Conservation (phyloP, 1,140 invertebrate species). For the Nixonia krombeini region DNA sequence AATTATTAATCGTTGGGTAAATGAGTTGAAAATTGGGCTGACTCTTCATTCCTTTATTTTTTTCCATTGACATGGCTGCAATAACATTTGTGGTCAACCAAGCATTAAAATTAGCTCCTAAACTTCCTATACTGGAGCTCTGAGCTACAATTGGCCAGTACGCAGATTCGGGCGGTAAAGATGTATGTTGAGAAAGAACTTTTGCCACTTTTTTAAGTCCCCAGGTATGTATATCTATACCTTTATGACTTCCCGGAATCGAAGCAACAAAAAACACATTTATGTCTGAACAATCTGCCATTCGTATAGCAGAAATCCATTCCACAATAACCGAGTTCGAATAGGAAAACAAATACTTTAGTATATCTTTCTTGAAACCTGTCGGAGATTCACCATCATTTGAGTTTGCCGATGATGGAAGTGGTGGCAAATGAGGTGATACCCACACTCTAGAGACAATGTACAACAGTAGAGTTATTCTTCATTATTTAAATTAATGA, state of each 20-base stretch:
- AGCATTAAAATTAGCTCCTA: conserved; percentile 79
- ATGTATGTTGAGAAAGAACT: conserved; percentile 77
- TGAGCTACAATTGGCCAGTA: conserved; percentile 84
- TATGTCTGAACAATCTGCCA: conserved; percentile 84
- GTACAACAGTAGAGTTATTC: too few species aligned
- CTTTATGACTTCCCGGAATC: conserved; percentile 84
- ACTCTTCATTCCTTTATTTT: conserved; percentile 54
- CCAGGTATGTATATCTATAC: conserved; percentile 73
- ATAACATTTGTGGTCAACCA: conserved; percentile 82
- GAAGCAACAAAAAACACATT: conserved; percentile 91
- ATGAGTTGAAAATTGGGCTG: conserved; percentile 72
- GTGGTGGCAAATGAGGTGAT: conserved; percentile 81
- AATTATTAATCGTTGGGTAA: conserved; percentile 85
- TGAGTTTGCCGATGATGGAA: conserved; percentile 73
- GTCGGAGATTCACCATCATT: conserved; percentile 85
- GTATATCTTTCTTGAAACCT: conserved; percentile 86
- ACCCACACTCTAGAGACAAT: conserved; percentile 78
- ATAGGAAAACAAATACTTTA: conserved; percentile 87
- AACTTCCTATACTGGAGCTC: conserved; percentile 91
- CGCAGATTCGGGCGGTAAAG: conserved; percentile 70
- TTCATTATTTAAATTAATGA: too few species aligned
- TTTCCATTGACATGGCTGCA: conserved; percentile 75
- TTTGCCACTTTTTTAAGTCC: conserved; percentile 81
- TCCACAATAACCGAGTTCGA: conserved; percentile 76
- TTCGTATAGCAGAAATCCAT: conserved; percentile 83